Evolutionary conservation across 2,113 vertebrate species (phyloP).

Genomic region (Dissostichus mawsoni): DNA sequence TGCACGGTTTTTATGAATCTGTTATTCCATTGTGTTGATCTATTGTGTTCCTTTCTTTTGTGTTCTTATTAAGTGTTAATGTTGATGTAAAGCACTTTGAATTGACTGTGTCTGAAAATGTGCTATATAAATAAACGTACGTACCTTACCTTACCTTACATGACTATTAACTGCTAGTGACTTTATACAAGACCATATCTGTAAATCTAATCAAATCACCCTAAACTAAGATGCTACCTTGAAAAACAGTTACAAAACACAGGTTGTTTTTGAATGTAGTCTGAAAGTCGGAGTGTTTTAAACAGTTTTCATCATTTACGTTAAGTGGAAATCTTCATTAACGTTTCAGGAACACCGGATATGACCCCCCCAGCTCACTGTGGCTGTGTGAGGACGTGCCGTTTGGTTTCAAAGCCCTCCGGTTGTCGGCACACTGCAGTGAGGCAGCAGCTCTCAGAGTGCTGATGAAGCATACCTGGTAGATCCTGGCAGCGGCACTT

Average conservation of each 20-base stretch:
- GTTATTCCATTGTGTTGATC: too few species aligned
- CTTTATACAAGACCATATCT: slow-evolving; percentile 15
- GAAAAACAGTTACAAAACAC: slow-evolving; percentile 25
- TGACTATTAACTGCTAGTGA: slow-evolving; percentile 23
- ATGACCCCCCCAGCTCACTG: slow-evolving; percentile 20
- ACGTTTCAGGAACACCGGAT: slow-evolving; percentile 40
- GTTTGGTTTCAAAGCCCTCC: slow-evolving; percentile 1
- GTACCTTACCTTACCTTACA: neutral
- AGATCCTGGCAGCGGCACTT: slow-evolving; percentile 90
- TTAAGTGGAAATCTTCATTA: slow-evolving; percentile 34
- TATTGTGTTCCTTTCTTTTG: too few species aligned
- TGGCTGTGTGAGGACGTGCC: slow-evolving; percentile 34
- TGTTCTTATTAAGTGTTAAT: too few species aligned
- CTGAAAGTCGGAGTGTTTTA: slow-evolving; percentile 3
- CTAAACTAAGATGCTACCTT: neutral
- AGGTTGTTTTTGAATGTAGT: neutral
- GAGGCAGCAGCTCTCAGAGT: slow-evolving; percentile 70
- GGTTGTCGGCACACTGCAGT: slow-evolving; percentile 22
- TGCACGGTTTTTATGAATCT: too few species aligned
- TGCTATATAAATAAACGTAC: too few species aligned
- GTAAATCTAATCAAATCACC: slow-evolving; percentile 14
- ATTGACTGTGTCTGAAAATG: too few species aligned
- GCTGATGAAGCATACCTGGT: slow-evolving; percentile 92
- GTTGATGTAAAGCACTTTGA: too few species aligned
- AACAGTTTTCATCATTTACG: slow-evolving; percentile 13